phyloP scores from a whole-genome alignment of 2,888 invertebrate species.

The Spilosoma lubricipeda region DNA sequence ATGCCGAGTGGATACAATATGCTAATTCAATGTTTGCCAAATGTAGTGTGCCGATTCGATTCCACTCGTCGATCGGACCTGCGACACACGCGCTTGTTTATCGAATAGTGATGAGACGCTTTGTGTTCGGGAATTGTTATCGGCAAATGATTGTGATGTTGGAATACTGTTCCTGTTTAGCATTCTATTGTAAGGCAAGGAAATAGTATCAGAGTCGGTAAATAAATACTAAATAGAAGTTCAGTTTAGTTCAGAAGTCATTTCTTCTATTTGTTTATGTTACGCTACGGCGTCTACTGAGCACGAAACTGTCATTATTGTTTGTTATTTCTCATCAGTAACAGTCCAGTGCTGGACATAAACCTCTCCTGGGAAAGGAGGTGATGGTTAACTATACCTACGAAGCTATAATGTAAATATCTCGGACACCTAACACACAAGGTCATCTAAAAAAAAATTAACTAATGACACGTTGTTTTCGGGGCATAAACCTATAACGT shows the following conservation, averaged over 20 bases:
- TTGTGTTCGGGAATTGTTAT: constrained; percentile 30
- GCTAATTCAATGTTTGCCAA: constrained; percentile 68
- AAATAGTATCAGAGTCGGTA: not conserved
- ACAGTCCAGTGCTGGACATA: too few relatives aligned
- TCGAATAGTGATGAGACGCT: constrained; percentile 45
- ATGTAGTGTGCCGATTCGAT: constrained; percentile 59
- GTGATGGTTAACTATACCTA: too few relatives aligned
- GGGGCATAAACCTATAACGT: too few relatives aligned
- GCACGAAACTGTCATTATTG: too few relatives aligned
- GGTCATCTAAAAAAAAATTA: not conserved
- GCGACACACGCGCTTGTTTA: constrained; percentile 48
- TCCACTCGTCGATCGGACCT: constrained; percentile 46
- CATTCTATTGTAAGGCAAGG: not conserved
- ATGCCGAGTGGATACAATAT: constrained; percentile 55
- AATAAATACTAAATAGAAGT: not conserved
- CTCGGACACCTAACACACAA: too few relatives aligned
- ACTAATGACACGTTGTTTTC: not conserved
- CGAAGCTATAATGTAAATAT: too few relatives aligned
- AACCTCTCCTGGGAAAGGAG: too few relatives aligned
- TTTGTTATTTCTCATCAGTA: too few relatives aligned
- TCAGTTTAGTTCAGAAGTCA: not conserved
- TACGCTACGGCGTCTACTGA: not conserved
- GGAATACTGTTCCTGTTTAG: not conserved
- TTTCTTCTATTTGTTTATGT: not conserved
- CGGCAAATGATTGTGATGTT: constrained; percentile 9